Evolutionary conservation across 1,140 invertebrate genomes (phyloP).

Genomic region (Tachypleus tridentatus): DNA sequence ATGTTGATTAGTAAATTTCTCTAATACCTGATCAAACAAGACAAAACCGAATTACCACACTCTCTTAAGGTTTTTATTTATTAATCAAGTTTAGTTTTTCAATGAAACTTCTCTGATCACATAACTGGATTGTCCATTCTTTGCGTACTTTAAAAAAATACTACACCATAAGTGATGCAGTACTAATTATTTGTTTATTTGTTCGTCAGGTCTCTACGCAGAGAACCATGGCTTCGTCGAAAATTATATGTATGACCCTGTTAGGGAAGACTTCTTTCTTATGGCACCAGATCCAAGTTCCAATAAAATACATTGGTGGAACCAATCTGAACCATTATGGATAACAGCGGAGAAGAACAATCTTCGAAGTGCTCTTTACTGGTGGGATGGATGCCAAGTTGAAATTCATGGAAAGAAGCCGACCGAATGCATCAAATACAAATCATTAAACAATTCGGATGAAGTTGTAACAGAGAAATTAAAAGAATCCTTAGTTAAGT

Average conservation of each 20-base stretch:
- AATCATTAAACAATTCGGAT: slow-evolving; percentile 15
- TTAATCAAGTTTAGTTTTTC: too few relatives aligned
- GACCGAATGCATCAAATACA: slow-evolving; percentile 25
- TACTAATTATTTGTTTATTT: too few relatives aligned
- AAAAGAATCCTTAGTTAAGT: slow-evolving; percentile 14
- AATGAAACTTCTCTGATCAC: too few relatives aligned
- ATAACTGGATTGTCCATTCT: too few relatives aligned
- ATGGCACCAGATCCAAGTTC: slow-evolving; percentile 28
- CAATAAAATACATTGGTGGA: slow-evolving; percentile 29
- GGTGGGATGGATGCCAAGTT: slow-evolving; percentile 33
- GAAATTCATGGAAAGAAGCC: slow-evolving; percentile 25
- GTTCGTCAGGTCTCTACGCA: slow-evolving; percentile 26
- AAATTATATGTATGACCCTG: slow-evolving; percentile 32
- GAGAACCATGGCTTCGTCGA: slow-evolving; percentile 32
- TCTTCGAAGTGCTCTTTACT: slow-evolving; percentile 27
- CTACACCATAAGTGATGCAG: too few relatives aligned
- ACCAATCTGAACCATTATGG: slow-evolving; percentile 30
- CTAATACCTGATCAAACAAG: too few relatives aligned
- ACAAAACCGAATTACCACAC: too few relatives aligned
- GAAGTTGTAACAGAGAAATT: slow-evolving; percentile 17
- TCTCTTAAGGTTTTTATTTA: too few relatives aligned
- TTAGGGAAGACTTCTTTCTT: slow-evolving; percentile 27
- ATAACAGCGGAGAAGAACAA: slow-evolving; percentile 28
- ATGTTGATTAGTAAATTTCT: too few relatives aligned
- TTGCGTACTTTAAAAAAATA: too few relatives aligned